These are phyloP conservation scores for Carposina sasakii DNA, from an alignment of 1,140 invertebrate species.

Conservation along the genomic window DNA sequence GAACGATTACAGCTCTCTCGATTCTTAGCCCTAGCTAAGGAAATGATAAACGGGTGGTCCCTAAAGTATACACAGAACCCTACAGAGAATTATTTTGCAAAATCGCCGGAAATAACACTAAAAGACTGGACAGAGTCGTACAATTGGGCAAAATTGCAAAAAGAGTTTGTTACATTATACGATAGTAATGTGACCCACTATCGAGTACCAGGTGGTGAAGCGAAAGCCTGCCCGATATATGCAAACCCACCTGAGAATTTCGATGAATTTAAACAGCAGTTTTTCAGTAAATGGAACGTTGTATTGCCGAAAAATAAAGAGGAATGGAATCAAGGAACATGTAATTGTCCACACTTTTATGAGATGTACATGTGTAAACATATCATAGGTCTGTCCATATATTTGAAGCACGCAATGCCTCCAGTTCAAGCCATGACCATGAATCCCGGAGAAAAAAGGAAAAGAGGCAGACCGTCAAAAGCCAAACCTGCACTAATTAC, in stretches of 20 bases:
- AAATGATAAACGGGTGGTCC: constrained; percentile 15
- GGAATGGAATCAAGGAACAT: constrained; percentile 8
- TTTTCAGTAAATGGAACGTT: constrained; percentile 7
- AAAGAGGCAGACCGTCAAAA: constrained; percentile 14
- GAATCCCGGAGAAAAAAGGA: constrained; percentile 11
- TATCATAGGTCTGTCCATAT: constrained; percentile 11
- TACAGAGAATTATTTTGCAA: background rate
- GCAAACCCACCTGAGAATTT: background rate
- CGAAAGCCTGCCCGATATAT: background rate
- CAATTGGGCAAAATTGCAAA: constrained; percentile 11
- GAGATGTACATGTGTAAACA: constrained; percentile 14
- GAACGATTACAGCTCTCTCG: constrained; percentile 3
- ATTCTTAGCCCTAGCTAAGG: constrained; percentile 13
- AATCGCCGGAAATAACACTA: constrained; percentile 7
- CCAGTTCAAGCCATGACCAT: constrained; percentile 16
- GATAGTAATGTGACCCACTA: constrained; percentile 2
- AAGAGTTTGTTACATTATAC: too few relatives aligned
- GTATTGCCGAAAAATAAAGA: constrained; percentile 1
- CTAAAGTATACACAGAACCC: too few relatives aligned
- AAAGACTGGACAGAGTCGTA: constrained; percentile 18
- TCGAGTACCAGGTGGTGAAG: background rate
- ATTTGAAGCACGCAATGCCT: constrained; percentile 9
- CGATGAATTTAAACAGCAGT: constrained; percentile 3
- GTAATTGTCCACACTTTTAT: constrained; percentile 9
- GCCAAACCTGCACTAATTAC: constrained; percentile 13